Evolutionary conservation across 2,113 vertebrate genomes (phyloP).

Genomic region (Lagopus muta): DNA sequence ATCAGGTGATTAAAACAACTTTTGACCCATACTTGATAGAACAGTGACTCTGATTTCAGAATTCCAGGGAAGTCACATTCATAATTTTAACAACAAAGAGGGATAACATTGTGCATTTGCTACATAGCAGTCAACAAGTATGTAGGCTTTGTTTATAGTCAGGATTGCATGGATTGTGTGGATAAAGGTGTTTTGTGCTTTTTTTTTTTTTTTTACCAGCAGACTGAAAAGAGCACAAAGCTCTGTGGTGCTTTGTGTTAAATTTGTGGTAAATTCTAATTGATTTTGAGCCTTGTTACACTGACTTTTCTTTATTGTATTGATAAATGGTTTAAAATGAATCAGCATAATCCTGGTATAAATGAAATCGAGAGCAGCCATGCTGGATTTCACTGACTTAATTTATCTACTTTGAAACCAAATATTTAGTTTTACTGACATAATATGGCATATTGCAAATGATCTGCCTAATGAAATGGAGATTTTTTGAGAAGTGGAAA

Average conservation of each 20-base stretch:
- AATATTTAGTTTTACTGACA: not conserved
- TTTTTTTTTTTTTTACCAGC: not conserved
- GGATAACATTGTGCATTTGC: not conserved
- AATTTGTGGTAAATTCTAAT: not conserved
- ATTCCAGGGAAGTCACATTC: not conserved
- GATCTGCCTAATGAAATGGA: not conserved
- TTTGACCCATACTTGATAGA: not conserved
- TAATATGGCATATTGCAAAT: not conserved
- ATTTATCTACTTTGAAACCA: not conserved
- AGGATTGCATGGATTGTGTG: not conserved
- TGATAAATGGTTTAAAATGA: not conserved
- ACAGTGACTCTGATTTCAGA: not conserved
- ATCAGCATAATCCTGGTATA: not conserved
- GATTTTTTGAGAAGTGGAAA: not conserved
- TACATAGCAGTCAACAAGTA: not conserved
- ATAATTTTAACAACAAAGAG: not conserved
- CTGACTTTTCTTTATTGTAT: not conserved
- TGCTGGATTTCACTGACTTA: not conserved
- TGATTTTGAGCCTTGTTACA: not conserved
- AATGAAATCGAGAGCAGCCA: not conserved
- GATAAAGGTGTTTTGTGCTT: not conserved
- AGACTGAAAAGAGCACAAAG: not conserved
- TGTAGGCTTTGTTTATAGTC: not conserved
- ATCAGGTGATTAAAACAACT: not conserved
- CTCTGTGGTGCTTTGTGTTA: not conserved